Evolutionary conservation across 53 echinoderm and acorn worm species (phyloP).

Genomic region (Glandiceps talaboti): DNA sequence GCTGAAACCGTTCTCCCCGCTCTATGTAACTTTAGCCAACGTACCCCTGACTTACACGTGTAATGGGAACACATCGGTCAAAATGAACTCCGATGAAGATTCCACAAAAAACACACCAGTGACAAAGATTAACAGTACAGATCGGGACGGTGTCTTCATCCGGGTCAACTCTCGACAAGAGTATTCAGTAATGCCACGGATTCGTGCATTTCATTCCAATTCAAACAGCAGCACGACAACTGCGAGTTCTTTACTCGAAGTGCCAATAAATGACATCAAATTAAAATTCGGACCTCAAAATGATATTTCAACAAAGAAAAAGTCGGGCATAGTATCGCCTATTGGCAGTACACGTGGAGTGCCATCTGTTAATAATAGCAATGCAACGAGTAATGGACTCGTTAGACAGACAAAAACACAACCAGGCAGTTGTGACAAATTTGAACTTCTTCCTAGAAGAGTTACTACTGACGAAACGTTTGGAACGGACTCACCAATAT

Average conservation of each 20-base stretch:
- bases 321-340: neutral
- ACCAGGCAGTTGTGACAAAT: neutral
- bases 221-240: neutral
- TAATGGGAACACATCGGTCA: neutral
- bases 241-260: neutral
- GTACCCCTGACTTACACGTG: neutral
- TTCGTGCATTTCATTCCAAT: neutral
- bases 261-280: neutral
- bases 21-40: slow-evolving; percentile 49
- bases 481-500: too few relatives aligned
- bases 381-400: neutral
- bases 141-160: neutral
- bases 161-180: neutral
- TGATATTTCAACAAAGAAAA: neutral
- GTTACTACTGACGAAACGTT: too few relatives aligned
- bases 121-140: neutral
- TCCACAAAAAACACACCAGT: neutral
- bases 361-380: too few relatives aligned
- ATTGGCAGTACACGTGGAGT: neutral
- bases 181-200: neutral
- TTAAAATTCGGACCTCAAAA: neutral
- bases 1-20: slow-evolving; percentile 84
- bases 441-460: neutral
- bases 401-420: neutral
- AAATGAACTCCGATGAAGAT: neutral